Percentiles rank a stretch among this genome's conserved stretches.
Conservation (phyloP, 2,888 invertebrate species). For the Hyles lineata region DNA sequence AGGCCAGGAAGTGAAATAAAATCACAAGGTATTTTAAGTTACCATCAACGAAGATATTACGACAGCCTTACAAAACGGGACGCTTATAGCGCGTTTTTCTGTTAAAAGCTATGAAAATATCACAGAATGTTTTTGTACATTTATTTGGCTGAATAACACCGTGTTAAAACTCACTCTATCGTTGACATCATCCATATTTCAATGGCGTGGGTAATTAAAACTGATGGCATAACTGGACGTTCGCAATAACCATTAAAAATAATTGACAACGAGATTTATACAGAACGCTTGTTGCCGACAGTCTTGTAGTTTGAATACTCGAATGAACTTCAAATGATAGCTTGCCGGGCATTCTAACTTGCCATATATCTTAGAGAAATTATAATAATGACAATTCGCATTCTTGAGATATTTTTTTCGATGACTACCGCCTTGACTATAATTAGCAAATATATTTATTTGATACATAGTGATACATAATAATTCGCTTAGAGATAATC, state of each 20-base stretch:
- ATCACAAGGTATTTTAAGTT: too few species aligned
- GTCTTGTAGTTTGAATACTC: constrained; percentile 8
- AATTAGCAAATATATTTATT: background rate
- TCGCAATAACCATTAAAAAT: constrained; percentile 16
- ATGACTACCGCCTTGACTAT: background rate
- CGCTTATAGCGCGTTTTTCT: too few species aligned
- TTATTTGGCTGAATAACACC: too few species aligned
- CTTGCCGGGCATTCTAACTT: background rate
- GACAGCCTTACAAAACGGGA: too few species aligned
- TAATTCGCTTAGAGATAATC: too few species aligned
- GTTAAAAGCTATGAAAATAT: too few species aligned
- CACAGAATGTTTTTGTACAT: too few species aligned
- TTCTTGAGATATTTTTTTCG: background rate
- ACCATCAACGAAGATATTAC: too few species aligned
- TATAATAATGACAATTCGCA: background rate
- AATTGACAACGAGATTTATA: constrained; percentile 24
- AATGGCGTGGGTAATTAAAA: constrained; percentile 10
- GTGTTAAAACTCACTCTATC: background rate
- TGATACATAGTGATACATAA: too few species aligned
- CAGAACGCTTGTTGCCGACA: background rate
- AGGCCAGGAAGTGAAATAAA: too few species aligned
- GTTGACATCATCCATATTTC: constrained; percentile 11
- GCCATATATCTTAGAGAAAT: background rate
- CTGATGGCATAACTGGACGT: background rate
- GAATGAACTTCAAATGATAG: background rate